Percentiles rank a stretch among this genome's conserved stretches.
These are phyloP conservation scores for Atrichornis clamosus DNA, from an alignment of 2,113 vertebrate species.

Conservation along the genomic window DNA sequence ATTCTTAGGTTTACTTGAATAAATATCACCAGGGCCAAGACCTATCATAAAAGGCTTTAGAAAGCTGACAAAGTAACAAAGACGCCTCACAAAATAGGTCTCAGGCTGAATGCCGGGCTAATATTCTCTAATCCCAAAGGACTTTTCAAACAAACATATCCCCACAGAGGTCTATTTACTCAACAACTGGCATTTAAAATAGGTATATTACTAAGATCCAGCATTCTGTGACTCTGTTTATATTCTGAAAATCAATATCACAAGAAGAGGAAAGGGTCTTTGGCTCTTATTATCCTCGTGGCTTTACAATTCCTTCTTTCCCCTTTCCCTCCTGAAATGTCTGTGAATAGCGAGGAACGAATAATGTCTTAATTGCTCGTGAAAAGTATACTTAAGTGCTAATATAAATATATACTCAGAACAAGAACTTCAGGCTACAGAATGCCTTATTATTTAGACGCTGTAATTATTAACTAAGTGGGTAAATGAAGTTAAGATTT, in stretches of 20 bases:
- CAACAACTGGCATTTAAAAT: conserved; percentile 57
- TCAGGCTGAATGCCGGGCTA: conserved; percentile 37
- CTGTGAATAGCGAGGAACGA: conserved; percentile 3
- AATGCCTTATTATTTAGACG: not conserved
- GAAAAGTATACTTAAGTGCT: conserved; percentile 40
- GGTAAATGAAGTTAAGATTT: not conserved
- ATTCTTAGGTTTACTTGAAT: conserved; percentile 59
- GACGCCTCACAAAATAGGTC: conserved; percentile 54
- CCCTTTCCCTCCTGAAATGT: not conserved
- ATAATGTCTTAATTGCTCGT: conserved; percentile 58
- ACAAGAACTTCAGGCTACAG: not conserved
- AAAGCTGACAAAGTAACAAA: conserved; percentile 70
- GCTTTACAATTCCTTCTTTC: conserved; percentile 13
- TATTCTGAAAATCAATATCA: conserved; percentile 62
- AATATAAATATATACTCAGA: conserved; percentile 42
- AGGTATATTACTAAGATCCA: conserved; percentile 41
- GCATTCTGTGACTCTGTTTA: conserved; percentile 38
- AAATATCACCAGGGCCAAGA: conserved; percentile 61
- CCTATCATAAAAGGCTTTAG: conserved; percentile 68
- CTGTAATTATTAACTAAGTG: conserved; percentile 29
- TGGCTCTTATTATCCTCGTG: not conserved
- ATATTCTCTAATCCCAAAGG: conserved; percentile 68
- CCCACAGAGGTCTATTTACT: conserved; percentile 59
- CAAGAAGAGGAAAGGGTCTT: conserved; percentile 4
- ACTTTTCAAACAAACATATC: conserved; percentile 68